Percentiles rank a stretch among this genome's conserved stretches.
Evolutionary conservation across 1,140 invertebrate species (phyloP).

Genomic region (Zaprionus nigranus): DNA sequence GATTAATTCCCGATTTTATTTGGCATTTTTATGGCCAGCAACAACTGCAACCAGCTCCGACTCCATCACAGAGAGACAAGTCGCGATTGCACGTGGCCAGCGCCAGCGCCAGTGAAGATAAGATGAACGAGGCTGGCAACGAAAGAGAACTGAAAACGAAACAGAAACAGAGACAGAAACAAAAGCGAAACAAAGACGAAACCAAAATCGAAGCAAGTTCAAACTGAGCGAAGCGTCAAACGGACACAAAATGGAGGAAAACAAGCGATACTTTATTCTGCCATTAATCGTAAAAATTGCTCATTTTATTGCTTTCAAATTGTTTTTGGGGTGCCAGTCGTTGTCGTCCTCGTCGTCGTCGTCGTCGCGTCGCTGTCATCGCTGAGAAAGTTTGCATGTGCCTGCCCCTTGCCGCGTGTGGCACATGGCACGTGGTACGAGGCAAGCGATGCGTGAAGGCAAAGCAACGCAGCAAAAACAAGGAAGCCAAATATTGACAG

Average conservation of each 20-base stretch:
- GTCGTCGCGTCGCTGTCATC: constrained; percentile 28
- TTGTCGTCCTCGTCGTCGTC: too few relatives aligned
- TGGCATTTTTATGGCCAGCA: constrained; percentile 64
- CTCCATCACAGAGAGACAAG: neutral
- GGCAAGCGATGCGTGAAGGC: constrained; percentile 34
- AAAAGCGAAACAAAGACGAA: constrained; percentile 6
- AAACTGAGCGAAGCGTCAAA: constrained; percentile 24
- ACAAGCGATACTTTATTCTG: constrained; percentile 66
- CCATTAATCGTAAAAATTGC: constrained; percentile 73
- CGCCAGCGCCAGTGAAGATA: neutral
- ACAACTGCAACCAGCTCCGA: constrained; percentile 32
- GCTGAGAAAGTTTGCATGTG: constrained; percentile 64
- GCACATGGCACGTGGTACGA: constrained; percentile 1
- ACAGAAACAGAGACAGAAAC: constrained; percentile 1
- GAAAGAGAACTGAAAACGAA: neutral
- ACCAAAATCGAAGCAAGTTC: constrained; percentile 4
- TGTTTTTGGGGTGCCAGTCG: constrained; percentile 25
- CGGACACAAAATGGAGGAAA: constrained; percentile 23
- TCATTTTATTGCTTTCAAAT: constrained; percentile 71
- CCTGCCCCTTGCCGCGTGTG: neutral
- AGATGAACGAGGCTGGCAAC: neutral
- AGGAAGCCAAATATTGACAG: constrained; percentile 8
- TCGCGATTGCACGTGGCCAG: neutral
- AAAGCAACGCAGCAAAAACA: constrained; percentile 18
- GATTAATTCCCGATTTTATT: constrained; percentile 73